Evolutionary conservation across 2,113 vertebrate genomes (phyloP).

Genomic region (Microcebus lehilahytsara): DNA sequence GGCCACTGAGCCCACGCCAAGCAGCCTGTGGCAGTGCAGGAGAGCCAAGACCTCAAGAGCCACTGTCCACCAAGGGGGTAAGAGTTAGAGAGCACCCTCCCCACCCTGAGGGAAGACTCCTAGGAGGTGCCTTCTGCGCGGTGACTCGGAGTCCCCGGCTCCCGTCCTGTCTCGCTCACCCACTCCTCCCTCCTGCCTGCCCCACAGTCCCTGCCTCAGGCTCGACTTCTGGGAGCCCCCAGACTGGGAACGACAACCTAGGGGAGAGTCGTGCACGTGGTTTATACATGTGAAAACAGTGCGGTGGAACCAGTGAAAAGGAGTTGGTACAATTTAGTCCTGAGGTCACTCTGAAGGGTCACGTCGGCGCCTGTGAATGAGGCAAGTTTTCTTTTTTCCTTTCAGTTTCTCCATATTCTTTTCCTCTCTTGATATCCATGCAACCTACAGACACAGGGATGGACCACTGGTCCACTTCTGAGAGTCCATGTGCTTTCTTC

Average conservation of each 20-base stretch:
- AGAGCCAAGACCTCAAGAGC: not conserved
- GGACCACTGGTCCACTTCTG: not conserved
- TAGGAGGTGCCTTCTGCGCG: rapidly evolving
- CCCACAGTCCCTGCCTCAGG: not conserved
- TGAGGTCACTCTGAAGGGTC: not conserved
- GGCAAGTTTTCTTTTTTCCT: not conserved
- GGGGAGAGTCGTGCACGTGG: rapidly evolving
- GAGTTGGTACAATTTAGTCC: rapidly evolving
- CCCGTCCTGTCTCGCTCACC: too few relatives aligned
- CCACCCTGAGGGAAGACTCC: rapidly evolving
- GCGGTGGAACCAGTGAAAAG: not conserved
- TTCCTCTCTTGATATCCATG: not conserved
- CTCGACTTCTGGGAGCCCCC: not conserved
- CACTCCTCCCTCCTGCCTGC: not conserved
- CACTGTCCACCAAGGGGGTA: not conserved
- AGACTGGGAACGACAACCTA: not conserved
- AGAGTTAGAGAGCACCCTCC: not conserved
- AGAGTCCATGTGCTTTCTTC: rapidly evolving
- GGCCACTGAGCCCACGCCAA: not conserved
- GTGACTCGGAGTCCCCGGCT: not conserved
- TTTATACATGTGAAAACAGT: rapidly evolving
- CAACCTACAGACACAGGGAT: not conserved
- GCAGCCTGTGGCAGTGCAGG: not conserved
- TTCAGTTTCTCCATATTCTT: not conserved
- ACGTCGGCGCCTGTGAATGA: rapidly evolving